Evolutionary conservation across 1,140 invertebrate species (phyloP).

Genomic region (Cotesia typhae): DNA sequence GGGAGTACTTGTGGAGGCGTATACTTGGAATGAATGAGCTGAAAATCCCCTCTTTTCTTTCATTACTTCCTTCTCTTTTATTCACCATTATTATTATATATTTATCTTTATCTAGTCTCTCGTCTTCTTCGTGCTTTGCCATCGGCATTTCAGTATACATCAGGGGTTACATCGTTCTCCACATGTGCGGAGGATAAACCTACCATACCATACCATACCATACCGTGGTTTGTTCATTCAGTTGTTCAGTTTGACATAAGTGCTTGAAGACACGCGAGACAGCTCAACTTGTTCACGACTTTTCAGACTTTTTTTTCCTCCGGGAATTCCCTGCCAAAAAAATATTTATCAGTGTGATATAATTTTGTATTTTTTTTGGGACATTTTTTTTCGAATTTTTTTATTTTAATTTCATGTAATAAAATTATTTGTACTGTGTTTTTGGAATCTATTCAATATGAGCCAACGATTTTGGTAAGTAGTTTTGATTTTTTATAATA

Average conservation of each 20-base stretch:
- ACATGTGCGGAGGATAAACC: constrained; percentile 25
- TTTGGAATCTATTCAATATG: constrained; percentile 21
- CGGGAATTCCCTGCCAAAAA: no score
- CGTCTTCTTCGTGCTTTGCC: constrained; percentile 28
- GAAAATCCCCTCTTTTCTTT: constrained; percentile 49
- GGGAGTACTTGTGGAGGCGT: constrained; percentile 54
- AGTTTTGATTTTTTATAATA: neutral
- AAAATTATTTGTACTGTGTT: neutral
- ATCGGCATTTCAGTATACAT: constrained; percentile 1
- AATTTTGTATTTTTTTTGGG: neutral
- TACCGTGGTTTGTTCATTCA: constrained; percentile 36
- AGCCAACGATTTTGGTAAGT: constrained; percentile 30
- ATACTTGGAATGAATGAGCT: constrained; percentile 55
- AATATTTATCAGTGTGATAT: constrained; percentile 10
- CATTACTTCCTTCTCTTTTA: constrained; percentile 29
- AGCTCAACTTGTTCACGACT: neutral
- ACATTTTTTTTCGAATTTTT: neutral
- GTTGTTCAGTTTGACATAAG: constrained; percentile 14
- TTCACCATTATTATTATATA: constrained; percentile 21
- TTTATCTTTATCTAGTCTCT: constrained; percentile 16
- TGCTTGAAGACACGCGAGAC: constrained; percentile 19
- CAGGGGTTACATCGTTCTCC: constrained; percentile 31
- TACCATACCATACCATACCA: constrained; percentile 11
- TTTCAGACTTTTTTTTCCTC: no score
- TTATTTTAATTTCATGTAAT: neutral